phyloP scores from a whole-genome alignment of 2,797 vertebrate genomes.

The Megalops cyprinoides region DNA sequence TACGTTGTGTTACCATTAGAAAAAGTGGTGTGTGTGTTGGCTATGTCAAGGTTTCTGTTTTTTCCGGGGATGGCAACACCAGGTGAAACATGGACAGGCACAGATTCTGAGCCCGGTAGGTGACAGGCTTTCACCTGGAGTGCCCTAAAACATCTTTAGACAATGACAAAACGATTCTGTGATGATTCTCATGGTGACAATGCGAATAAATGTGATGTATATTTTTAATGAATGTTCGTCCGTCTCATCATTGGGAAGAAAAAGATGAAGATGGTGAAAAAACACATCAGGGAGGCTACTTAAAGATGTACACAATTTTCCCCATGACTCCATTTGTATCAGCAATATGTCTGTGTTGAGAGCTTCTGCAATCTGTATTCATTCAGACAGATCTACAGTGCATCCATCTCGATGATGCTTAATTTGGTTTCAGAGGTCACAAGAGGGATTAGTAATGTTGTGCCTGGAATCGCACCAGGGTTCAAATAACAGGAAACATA shows the following conservation, averaged over 20 bases:
- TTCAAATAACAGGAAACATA: not conserved
- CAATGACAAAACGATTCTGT: slow-evolving; percentile 65
- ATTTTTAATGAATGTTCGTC: slow-evolving; percentile 70
- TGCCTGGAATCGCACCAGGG: not conserved
- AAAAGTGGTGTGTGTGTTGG: slow-evolving; percentile 69
- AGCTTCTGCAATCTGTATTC: not conserved
- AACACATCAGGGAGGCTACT: too few relatives aligned
- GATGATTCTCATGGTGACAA: slow-evolving; percentile 68
- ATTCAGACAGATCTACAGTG: not conserved
- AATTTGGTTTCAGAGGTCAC: not conserved
- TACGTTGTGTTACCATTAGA: slow-evolving; percentile 82
- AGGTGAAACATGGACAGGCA: slow-evolving; percentile 63
- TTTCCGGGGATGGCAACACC: slow-evolving; percentile 52
- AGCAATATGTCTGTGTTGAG: not conserved
- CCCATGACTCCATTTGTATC: not conserved
- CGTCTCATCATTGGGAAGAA: slow-evolving; percentile 34
- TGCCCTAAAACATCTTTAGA: slow-evolving; percentile 65
- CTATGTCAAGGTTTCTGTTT: slow-evolving; percentile 68
- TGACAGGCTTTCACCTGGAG: slow-evolving; percentile 58
- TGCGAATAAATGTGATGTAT: slow-evolving; percentile 84
- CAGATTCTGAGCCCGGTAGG: slow-evolving; percentile 61
- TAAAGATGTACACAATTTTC: not conserved
- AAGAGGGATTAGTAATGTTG: not conserved
- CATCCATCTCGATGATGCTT: not conserved
- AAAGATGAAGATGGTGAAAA: not conserved